Base-by-base conservation (phyloP, 2,888 invertebrate species). In the Pristionchus maxplancki region DNA sequence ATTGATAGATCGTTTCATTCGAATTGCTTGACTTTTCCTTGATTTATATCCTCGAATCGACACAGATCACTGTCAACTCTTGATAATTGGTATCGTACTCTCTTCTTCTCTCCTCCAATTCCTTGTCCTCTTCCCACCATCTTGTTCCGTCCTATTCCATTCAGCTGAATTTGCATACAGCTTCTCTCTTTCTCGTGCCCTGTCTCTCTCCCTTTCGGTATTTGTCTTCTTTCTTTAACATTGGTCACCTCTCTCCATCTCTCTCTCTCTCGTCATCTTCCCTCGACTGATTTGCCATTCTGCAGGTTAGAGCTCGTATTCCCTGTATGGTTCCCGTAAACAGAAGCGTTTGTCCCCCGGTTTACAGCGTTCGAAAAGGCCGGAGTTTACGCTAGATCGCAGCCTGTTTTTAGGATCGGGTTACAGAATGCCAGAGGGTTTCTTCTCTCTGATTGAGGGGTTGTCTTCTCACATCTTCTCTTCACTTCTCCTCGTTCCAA, bases 121-220 rank as follows among this genome's bases (percentile, higher is more conserved):
- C 48, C 31, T 24, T n/a, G 24, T 53, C 62, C 13, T 28, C 86
- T 71, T 87, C 24, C 71, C 87, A 50, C 48, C 44, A 71, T 67
- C 87, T 67, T 87, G 44, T 67, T 71, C 81, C 71, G 20, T 37
- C 40, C 31, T n/a, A 74, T 40, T 74, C 74, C 24, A 74, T 74
- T 74, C 74, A 74, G 58, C 58, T 34, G 64, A 74, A 74, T 74
- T 74, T 74, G 74, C 74, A 74, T 74, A 74, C 37, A 74, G 74
- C 74, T 74, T 74, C 74, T 74, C 74, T 74, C 74, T 74, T 40
- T 74, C 74, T 74, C 74, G 37, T 40, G 13, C 40, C 24, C 37
- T 64, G 13, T 24, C 67, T 67, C 34, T 67, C 34, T 34, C 34
- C 24, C 67, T 67, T 24, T 34, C 67, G 58, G 58, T 64, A 64